Evolutionary conservation across 2,888 invertebrate species (phyloP).

Genomic region (Hofmannophila pseudospretella): DNA sequence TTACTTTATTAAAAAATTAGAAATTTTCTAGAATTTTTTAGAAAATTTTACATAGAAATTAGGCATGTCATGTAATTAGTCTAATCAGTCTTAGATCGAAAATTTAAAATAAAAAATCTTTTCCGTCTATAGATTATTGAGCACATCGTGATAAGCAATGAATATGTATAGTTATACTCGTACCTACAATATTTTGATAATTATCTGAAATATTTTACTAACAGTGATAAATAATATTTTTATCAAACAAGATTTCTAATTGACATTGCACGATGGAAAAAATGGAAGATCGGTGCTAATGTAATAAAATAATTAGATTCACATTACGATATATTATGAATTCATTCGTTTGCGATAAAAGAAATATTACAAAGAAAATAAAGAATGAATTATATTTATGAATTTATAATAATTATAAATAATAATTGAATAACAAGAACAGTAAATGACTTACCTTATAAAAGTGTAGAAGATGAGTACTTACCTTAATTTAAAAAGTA

Average conservation of each 20-base stretch:
- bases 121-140: constrained; percentile 39
- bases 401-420: too few relatives aligned
- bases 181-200: too few relatives aligned
- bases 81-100: constrained; percentile 74
- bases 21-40: too few relatives aligned
- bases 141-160: constrained; percentile 41
- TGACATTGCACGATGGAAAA: constrained; percentile 21
- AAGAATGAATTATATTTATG: too few relatives aligned
- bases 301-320: too few relatives aligned
- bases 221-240: constrained; percentile 10
- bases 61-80: constrained; percentile 35
- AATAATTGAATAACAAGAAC: too few relatives aligned
- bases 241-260: constrained; percentile 20
- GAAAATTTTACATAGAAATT: too few relatives aligned
- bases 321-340: too few relatives aligned
- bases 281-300: constrained; percentile 34
- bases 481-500: constrained; percentile 20
- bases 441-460: constrained; percentile 2
- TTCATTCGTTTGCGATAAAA: too few relatives aligned
- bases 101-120: constrained; percentile 31
- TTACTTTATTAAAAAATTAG: too few relatives aligned
- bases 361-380: too few relatives aligned
- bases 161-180: neutral
- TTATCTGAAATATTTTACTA: constrained; percentile 7
- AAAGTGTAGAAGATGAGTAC: too few relatives aligned